phyloP scores from a whole-genome alignment of 1,140 invertebrate species.

The Stratiolaelaps scimitus region DNA sequence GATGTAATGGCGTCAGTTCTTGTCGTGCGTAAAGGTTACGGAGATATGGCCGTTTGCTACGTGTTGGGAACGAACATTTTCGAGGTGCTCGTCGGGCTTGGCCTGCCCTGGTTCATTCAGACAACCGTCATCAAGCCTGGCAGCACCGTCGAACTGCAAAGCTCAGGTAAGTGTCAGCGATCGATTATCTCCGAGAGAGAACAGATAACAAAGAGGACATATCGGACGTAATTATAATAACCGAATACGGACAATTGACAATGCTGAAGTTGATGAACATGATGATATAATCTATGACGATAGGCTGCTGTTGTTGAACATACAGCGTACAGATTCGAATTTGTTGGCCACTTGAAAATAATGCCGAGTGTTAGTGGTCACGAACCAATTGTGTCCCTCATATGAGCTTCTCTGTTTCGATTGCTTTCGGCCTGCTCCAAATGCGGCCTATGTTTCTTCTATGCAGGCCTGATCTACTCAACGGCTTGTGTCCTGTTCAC shows the following conservation, averaged over 20 bases:
- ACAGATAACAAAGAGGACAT: too few relatives aligned
- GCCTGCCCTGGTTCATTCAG: slow-evolving; percentile 92
- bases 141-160: slow-evolving; percentile 69
- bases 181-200: too few relatives aligned
- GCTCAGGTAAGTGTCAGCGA: slow-evolving; percentile 56
- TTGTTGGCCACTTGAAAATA: background rate
- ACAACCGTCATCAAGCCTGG: slow-evolving; percentile 73
- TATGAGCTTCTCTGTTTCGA: background rate
- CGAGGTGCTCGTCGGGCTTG: slow-evolving; percentile 89
- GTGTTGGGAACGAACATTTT: slow-evolving; percentile 98
- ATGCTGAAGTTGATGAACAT: background rate
- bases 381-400: background rate
- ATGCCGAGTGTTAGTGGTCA: background rate
- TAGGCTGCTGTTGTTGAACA: background rate
- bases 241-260: too few relatives aligned
- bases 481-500: slow-evolving; percentile 79
- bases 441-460: slow-evolving; percentile 28
- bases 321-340: background rate
- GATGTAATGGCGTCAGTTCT: slow-evolving; percentile 82
- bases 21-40: slow-evolving; percentile 77
- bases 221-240: too few relatives aligned
- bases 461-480: slow-evolving; percentile 69
- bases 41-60: slow-evolving; percentile 99
- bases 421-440: background rate
- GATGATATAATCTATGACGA: background rate